Evolutionary conservation across 1,140 invertebrate species (phyloP), one percentile per base, ranked within the genome.

Genomic region (Stenopsyche tienmushanensis): DNA sequence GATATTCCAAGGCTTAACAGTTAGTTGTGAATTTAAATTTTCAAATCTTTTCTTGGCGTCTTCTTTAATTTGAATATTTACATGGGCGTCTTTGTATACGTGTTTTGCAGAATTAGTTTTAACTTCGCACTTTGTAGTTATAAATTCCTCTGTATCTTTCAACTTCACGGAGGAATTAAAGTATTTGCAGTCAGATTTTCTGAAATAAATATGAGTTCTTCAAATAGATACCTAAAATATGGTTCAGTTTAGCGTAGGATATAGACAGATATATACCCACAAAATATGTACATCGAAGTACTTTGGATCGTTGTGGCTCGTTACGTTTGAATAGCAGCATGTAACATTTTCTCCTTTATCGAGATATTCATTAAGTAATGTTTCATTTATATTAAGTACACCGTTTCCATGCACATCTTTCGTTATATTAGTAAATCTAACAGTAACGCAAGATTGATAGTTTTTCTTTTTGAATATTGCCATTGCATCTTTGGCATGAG

Each of bases 401-500:
- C 49, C 62, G 9, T 64, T 44, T 26, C 69, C 69, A 8, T 64
- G 13, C 1, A 2, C 7, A 62, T 81, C 74, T n/a, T 73, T 75
- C 0, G 60, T 59, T 18, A 83, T 74, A 0, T 71, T 66, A 21
- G 83, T 85, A 5, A 89, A 69, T 0, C 79, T 73, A 0, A 78
- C 75, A 9, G 74, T 76, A 2, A 80, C 75, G 71, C 89, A 91
- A 0, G 77, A 58, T 23, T 86, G 78, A 42, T 85, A 85, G 60
- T 82, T 78, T 41, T 80, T 76, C 24, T 83, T 80, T 45, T 82
- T 81, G 15, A 88, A 83, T 64, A 85, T 83, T 21, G 80, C 74
- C 64, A 78, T 80, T n/a, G 90, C 85, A 17, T 87, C 85, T 7
- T 81, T 74, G 65, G 89, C 85, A 71, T 86, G 83, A 0, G 89